Evolutionary conservation across 1,140 invertebrate species (phyloP), one percentile per base, ranked within the genome.

Genomic region (Heliconius hewitsoni): DNA sequence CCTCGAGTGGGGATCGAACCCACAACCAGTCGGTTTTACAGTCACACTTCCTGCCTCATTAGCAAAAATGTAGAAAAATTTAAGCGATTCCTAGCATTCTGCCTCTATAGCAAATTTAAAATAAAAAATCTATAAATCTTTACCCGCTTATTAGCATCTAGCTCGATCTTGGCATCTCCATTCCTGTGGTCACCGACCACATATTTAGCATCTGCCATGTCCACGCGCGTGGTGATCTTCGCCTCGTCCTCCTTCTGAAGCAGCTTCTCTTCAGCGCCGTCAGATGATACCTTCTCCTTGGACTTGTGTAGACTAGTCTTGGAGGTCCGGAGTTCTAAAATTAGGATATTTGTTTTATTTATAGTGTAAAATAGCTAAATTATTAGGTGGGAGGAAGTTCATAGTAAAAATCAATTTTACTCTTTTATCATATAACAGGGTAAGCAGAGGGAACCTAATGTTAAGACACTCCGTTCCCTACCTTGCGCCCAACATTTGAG

Each of bases 91-190:
- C 34, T 34, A 34, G 4, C 5, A 6, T 6, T 34, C 34, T 8
- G 34, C 4, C 4, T 34, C 34, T 34, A 34, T 34, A 34, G 34
- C 34, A 5, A 11, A 46, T 46, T 46, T 46, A 46, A 0, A 19
- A 52, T 52, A 55, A 55, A 18, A 55, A 55, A 18, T 55, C 13
- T 55, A 19, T 5, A 57, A 57, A 23, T n/a, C 50, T 70, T 91
- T 83, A 96, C 95, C 93, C 94, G 94, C 81, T 95, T 95, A 50
- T 95, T 94, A 37, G 95, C 94, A 78, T 97, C 96, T 55, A 98
- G 97, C 86, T 98, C 97, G 66, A 98, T 96, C 93, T 98, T 98
- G 0, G 97, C 97, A 89, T 98, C 98, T 1, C 98, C 98, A 95
- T 98, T 98, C 84, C 97, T 95, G 77, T 96, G 96, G 86, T 97